Evolutionary conservation across 2,797 vertebrate species (phyloP), one percentile per base, ranked within the genome.

Genomic region (Sitta carolinensis): DNA sequence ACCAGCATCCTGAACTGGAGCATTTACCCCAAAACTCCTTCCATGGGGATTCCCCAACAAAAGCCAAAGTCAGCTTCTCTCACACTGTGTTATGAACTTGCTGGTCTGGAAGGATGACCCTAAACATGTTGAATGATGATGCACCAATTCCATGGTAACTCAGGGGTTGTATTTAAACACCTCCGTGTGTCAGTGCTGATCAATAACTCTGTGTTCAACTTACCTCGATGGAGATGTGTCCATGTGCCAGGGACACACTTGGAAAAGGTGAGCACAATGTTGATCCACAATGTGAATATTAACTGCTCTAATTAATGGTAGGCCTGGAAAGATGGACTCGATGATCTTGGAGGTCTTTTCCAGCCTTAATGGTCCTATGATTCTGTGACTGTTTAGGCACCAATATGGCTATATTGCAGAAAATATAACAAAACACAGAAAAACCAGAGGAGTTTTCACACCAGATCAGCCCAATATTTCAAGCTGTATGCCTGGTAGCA

Each of bases 11-110:
- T 38, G 42, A 73, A 25, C 63, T 14, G 16, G 7, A 34, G 18
- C 2, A 0, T 6, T 84, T 51, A 8, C 1, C 1, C 59, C 42
- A 59, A 10, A 11, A 63, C 54, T 8, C 11, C 21, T 73, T 79
- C 22, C 43, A 27, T 0, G 0, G 30, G 8, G 22, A 74, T 32
- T 63, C 4, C 2, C 12, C 29, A 5, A 47, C 40, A 63, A 81
- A 84, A 90, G 30, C 29, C 11, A 45, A 18, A 51, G 54, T 34
- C 20, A 38, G 7, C 40, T 36, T 52, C 48, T 79, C 15, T 51
- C 29, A 34, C 4, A 8, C 27, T 32, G 36, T 23, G 18, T 21
- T 61, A 22, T 7, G 61, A 51, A 40, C 13, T 7, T 26, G 21
- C 12, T 63, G 30, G 61, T 20, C 18, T 42, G 16, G 36, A 78